Percentiles rank a stretch among this genome's conserved stretches.
Evolutionary conservation across 2,888 invertebrate genomes (phyloP).

Genomic region (Leptinotarsa peninsularis): DNA sequence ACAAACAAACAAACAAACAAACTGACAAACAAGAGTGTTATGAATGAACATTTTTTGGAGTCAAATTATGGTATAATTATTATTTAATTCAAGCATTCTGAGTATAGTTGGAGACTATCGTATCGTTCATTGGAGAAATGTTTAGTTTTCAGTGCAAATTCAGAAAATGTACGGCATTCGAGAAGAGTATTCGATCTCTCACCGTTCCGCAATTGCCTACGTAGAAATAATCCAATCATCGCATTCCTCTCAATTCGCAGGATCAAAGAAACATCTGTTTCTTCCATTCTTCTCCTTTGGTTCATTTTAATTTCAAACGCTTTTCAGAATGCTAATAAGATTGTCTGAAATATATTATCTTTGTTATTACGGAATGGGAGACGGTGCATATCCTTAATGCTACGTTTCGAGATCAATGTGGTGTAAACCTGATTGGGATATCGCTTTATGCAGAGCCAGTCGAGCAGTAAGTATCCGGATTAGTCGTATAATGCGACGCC

Average conservation of each 20-base stretch:
- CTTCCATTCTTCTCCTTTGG: not conserved
- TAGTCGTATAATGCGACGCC: slow-evolving; percentile 9
- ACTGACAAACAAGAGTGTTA: too few relatives aligned
- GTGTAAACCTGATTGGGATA: slow-evolving; percentile 30
- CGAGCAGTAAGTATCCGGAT: slow-evolving; percentile 19
- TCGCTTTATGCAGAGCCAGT: slow-evolving; percentile 20
- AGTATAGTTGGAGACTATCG: too few relatives aligned
- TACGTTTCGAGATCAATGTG: slow-evolving; percentile 27
- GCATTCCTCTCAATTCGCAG: not conserved
- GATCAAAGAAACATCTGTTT: not conserved
- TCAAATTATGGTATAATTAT: too few relatives aligned
- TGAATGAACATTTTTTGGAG: too few relatives aligned
- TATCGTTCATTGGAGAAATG: too few relatives aligned
- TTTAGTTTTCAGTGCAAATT: too few relatives aligned
- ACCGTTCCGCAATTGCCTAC: too few relatives aligned
- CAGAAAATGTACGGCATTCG: too few relatives aligned
- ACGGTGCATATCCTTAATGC: slow-evolving; percentile 18
- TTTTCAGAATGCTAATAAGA: slow-evolving; percentile 1
- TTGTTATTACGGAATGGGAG: slow-evolving; percentile 6
- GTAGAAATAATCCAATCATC: not conserved
- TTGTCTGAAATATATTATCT: slow-evolving; percentile 1
- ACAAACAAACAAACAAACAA: too few relatives aligned
- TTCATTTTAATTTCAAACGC: not conserved
- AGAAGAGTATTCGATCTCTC: too few relatives aligned
- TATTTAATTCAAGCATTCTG: too few relatives aligned